Evolutionary conservation across 92 coral and sea anemone genomes (phyloP).

Genomic region (Phymanthus crucifer): DNA sequence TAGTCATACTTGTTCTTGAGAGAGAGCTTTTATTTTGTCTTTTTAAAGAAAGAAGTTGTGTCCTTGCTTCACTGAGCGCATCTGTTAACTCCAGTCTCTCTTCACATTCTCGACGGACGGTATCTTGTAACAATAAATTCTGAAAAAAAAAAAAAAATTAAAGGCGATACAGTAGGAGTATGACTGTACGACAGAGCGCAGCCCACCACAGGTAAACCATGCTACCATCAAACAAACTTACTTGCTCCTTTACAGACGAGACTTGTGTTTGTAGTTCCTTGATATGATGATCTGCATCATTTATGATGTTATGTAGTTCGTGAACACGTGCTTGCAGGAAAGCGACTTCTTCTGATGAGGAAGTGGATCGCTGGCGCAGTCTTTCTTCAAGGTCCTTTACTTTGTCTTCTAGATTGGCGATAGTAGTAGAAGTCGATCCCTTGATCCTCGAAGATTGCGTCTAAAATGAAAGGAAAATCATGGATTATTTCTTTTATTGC

Average conservation of each 20-base stretch:
- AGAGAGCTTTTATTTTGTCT: constrained; percentile 52
- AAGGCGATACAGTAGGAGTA: not conserved
- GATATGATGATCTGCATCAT: constrained; percentile 55
- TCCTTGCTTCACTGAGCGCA: constrained; percentile 87
- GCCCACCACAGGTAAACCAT: not conserved
- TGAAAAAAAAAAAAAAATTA: constrained; percentile 19
- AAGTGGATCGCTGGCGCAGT: constrained; percentile 45
- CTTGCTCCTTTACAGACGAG: constrained; percentile 73
- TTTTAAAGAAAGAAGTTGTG: constrained; percentile 78
- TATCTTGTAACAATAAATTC: constrained; percentile 82
- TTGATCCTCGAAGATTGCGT: constrained; percentile 44
- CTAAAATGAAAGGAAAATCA: constrained; percentile 12
- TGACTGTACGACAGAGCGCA: not conserved
- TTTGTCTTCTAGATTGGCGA: constrained; percentile 59
- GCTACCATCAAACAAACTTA: not conserved
- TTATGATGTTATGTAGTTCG: constrained; percentile 49
- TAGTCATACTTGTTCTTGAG: constrained; percentile 49
- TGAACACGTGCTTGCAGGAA: constrained; percentile 52
- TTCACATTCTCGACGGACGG: constrained; percentile 99
- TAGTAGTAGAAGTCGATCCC: constrained; percentile 57
- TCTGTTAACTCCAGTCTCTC: constrained; percentile 93
- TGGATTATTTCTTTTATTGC: no score
- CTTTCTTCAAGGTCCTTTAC: constrained; percentile 64
- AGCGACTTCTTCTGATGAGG: constrained; percentile 53
- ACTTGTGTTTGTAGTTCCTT: constrained; percentile 62